Evolutionary conservation across 2,113 vertebrate species (phyloP).

Genomic region (Callithrix jacchus): DNA sequence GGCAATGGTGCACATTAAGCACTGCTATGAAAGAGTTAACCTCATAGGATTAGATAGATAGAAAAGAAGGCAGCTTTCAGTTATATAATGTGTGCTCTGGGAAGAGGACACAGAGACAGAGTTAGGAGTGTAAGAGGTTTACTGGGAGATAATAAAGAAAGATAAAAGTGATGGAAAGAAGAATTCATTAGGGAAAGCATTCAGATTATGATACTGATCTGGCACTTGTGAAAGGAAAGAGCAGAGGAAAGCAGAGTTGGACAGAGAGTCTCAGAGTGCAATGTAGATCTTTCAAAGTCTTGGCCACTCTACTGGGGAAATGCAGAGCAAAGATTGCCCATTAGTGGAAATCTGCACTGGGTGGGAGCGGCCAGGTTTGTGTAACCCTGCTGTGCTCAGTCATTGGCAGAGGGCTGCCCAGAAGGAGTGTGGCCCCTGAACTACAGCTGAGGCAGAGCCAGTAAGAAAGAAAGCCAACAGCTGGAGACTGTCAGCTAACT

Average conservation of each 20-base stretch:
- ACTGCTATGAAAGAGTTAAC: background rate
- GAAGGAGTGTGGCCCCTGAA: background rate
- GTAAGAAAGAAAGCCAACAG: background rate
- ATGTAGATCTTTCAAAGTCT: background rate
- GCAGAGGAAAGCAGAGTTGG: background rate
- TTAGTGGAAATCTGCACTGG: background rate
- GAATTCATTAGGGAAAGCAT: background rate
- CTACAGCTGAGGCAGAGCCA: background rate
- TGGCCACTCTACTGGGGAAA: background rate
- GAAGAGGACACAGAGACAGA: background rate
- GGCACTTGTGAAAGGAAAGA: background rate
- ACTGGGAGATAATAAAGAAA: background rate
- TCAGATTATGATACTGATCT: background rate
- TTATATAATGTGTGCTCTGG: background rate
- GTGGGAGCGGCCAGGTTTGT: background rate
- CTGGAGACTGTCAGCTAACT: background rate
- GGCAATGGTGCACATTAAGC: too few species aligned
- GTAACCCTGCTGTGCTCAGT: background rate
- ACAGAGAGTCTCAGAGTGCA: background rate
- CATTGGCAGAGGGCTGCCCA: background rate
- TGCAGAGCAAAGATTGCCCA: background rate
- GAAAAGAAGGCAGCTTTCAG: background rate
- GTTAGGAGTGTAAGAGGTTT: background rate
- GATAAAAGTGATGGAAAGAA: background rate
- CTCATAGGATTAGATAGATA: background rate